Percentiles rank a stretch among this genome's conserved stretches.
These are phyloP conservation scores for Holothuria glaberrima DNA, from an alignment of 35 echinoderm and acorn worm species.

Conservation along the genomic window DNA sequence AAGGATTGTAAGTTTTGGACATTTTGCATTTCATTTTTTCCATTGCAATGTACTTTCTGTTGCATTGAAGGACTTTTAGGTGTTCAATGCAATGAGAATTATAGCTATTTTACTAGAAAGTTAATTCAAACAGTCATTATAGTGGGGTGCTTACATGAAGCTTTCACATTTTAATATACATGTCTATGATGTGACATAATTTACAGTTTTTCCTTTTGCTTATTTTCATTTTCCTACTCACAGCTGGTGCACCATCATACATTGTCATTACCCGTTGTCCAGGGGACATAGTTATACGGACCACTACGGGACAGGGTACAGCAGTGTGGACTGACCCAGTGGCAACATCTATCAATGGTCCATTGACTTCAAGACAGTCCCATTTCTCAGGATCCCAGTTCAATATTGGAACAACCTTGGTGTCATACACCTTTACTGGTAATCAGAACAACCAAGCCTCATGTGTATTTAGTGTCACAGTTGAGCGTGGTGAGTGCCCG, in stretches of 20 bases:
- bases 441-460: conserved; percentile 22
- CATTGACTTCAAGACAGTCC: conserved; percentile 8
- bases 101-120: too few species aligned
- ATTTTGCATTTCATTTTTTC: neutral
- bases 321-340: conserved; percentile 1
- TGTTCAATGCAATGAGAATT: too few species aligned
- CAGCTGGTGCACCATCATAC: neutral
- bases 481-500: conserved; percentile 1
- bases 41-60: too few species aligned
- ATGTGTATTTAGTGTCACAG: conserved; percentile 31
- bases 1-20: too few species aligned
- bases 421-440: conserved; percentile 24
- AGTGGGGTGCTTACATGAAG: too few species aligned
- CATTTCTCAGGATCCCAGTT: neutral
- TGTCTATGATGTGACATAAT: too few species aligned
- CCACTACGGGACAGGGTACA: neutral
- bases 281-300: neutral
- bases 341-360: neutral
- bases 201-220: neutral
- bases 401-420: conserved; percentile 33
- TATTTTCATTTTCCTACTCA: neutral
- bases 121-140: too few species aligned
- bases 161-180: too few species aligned
- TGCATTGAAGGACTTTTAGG: too few species aligned
- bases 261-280: conserved; percentile 15